Base-by-base conservation (phyloP, 2,888 invertebrate species). In the Eupelmus urozonus region DNA sequence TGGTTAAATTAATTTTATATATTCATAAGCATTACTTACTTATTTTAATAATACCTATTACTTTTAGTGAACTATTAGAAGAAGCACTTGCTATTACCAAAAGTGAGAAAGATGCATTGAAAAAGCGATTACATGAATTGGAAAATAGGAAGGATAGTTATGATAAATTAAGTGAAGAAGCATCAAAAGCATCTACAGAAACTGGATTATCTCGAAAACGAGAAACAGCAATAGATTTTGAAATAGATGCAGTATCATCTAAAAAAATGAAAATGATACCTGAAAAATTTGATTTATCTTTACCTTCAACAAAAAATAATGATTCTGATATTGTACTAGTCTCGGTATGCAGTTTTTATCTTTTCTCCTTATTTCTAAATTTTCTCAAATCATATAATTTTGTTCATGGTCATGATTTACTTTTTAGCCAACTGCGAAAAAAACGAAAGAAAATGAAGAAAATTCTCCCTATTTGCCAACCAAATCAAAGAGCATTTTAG, bases 391-490 rank as follows among this genome's bases (percentile, higher is more conserved):
- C 3, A 20, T 53, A 53, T 5, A 23, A 62, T 25, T 55, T 27
- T 20, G 49, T 70, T 67, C 18, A 49, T 45, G 13, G 62, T 27
- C 13, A 29, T 16, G 18, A 40, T 55, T 69, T 7, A 45, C 13
- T 66, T 79, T 81, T 0, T 27, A 82, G 76, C 40, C 80, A 3
- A 20, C 7, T 2, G 55, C 20, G n/a, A 70, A 60, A 7, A 80
- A 76, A 25, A 73, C 75, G 0, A 81, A 80, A 55, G 82, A 81
- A 66, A 80, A 82, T 49, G 81, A 73, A 59, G 82, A 82, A 79
- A 81, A 81, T 71, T 83, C 84, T 2, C 83, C 84, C 1, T 83
- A 84, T 76, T 66, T 83, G 2, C 82, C 80, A 66, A 63, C 82
- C 16, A 83, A 82, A 53, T 82, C 78, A 42, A 79, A 79, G 79